These are phyloP conservation scores for Crambe crambe DNA, from an alignment of 37 sponge, comb jelly and placozoan genomes.

Conservation along the genomic window DNA sequence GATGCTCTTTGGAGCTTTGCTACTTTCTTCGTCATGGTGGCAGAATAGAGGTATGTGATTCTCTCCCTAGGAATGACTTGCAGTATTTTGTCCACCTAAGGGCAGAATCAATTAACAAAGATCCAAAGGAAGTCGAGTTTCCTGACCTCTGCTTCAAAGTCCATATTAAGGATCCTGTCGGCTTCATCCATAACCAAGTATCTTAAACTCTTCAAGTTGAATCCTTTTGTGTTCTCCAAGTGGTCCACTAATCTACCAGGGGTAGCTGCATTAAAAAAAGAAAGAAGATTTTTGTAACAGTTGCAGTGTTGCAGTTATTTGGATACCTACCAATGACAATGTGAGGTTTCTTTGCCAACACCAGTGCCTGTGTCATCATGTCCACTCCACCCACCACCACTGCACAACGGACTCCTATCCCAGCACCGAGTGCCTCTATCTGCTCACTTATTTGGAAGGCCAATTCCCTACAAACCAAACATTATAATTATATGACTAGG, in stretches of 20 bases:
- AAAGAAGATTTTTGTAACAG: not conserved
- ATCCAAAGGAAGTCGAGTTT: no score
- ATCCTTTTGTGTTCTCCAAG: constrained; percentile 98
- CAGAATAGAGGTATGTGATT: constrained; percentile 93
- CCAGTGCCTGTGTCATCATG: constrained; percentile 96
- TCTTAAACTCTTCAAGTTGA: constrained; percentile 79
- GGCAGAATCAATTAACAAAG: no score
- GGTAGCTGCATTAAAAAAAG: constrained; percentile 64
- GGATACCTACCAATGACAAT: constrained; percentile 77
- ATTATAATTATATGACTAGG: not conserved
- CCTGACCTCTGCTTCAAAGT: constrained; percentile 93
- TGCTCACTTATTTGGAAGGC: constrained; percentile 98
- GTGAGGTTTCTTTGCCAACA: constrained; percentile 96
- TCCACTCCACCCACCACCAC: constrained; percentile 95
- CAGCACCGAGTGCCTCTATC: constrained; percentile 89
- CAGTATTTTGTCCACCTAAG: constrained; percentile 91
- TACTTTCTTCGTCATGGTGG: constrained; percentile 99
- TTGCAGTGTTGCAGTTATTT: not conserved
- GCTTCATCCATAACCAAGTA: constrained; percentile 99
- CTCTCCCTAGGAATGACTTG: constrained; percentile 90
- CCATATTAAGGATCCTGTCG: constrained; percentile 98
- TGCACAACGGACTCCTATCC: constrained; percentile 93
- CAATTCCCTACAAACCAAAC: constrained; percentile 69
- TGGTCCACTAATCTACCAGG: constrained; percentile 98
- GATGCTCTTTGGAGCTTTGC: constrained; percentile 97